Conservation (phyloP, 2,113 vertebrate genomes). For the Brienomyrus longianalis region DNA sequence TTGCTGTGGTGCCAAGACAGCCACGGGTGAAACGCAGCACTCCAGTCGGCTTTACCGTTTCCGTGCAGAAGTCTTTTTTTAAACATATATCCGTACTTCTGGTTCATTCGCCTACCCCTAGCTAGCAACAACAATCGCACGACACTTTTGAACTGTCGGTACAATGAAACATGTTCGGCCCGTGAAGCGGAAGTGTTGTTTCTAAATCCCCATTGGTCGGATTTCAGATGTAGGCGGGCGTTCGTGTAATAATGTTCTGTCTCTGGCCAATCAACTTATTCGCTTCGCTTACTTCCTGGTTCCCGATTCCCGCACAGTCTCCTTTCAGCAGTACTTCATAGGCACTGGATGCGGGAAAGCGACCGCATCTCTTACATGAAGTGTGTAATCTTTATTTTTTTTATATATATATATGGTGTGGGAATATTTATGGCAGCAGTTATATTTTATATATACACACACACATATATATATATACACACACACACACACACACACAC, state of each 20-base stretch:
- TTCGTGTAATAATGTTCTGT: neutral
- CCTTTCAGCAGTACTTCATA: neutral
- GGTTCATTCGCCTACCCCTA: neutral
- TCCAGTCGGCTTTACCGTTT: neutral
- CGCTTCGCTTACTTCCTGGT: slow-evolving; percentile 39
- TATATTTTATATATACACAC: no score
- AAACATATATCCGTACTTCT: neutral
- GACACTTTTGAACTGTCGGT: slow-evolving; percentile 38
- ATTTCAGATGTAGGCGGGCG: slow-evolving; percentile 19
- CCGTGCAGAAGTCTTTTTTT: neutral
- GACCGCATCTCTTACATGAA: neutral
- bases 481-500: no score
- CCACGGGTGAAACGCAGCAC: neutral
- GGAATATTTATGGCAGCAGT: no score
- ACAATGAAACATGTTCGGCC: slow-evolving; percentile 56
- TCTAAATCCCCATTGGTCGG: slow-evolving; percentile 40
- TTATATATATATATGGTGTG: neutral
- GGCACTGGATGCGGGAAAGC: neutral
- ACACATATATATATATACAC: no score
- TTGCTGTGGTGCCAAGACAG: neutral
- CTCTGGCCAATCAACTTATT: neutral
- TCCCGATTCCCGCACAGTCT: slow-evolving; percentile 24
- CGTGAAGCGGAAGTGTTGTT: slow-evolving; percentile 59
- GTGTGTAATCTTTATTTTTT: neutral
- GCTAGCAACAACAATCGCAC: neutral